These are phyloP conservation scores for Mormyrus iriodes DNA, from an alignment of 2,113 vertebrate species.

Conservation along the genomic window DNA sequence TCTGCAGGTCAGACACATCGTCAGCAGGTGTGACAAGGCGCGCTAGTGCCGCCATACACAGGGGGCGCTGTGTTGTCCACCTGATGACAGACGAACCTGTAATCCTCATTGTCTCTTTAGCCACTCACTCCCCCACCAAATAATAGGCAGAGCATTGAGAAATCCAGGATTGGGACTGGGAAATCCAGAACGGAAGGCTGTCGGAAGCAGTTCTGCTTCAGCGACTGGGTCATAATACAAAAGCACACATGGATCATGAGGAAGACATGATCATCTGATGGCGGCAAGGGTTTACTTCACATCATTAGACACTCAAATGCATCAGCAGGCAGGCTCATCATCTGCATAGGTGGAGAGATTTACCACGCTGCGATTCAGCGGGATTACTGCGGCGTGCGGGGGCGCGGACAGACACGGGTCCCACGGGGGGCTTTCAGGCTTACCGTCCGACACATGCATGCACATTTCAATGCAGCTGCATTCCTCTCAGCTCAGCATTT, in stretches of 20 bases:
- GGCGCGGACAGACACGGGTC: not conserved
- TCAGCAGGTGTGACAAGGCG: not conserved
- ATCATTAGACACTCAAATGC: not conserved
- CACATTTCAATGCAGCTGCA: not conserved
- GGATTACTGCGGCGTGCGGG: not conserved
- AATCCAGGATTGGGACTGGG: too few relatives aligned
- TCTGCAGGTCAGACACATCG: not conserved
- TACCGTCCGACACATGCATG: not conserved
- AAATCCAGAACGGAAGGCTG: too few relatives aligned
- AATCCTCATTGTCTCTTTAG: not conserved
- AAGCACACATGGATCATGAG: not conserved
- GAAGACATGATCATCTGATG: not conserved
- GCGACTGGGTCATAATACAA: not conserved
- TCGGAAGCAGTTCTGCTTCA: not conserved
- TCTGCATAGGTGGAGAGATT: not conserved
- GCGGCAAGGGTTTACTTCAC: not conserved
- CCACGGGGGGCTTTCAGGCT: not conserved
- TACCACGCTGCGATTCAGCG: not conserved
- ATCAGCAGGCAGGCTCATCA: not conserved
- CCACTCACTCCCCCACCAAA: too few relatives aligned
- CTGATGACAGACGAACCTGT: not conserved
- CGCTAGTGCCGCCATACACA: not conserved
- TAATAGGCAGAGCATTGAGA: too few relatives aligned
- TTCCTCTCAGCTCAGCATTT: not conserved
- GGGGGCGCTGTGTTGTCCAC: not conserved